Conservation (phyloP, 2,797 vertebrate genomes). For the Antennarius maculatus region DNA sequence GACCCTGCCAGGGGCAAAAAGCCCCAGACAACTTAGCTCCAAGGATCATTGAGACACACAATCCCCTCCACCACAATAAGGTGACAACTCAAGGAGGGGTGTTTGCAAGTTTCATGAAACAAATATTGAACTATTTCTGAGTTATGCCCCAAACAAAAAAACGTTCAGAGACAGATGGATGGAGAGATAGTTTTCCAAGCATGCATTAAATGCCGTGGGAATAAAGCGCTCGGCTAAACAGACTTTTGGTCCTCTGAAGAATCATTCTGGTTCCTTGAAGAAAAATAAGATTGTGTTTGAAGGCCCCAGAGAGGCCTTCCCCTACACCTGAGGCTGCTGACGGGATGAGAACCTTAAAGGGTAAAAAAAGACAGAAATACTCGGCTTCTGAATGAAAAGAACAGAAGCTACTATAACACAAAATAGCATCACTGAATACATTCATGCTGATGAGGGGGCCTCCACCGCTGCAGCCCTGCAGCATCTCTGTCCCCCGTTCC, state of each 20-base stretch:
- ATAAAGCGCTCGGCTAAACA: constrained; percentile 29
- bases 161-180: too few species aligned
- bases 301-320: constrained; percentile 16
- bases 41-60: too few species aligned
- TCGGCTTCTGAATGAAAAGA: constrained; percentile 14
- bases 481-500: constrained; percentile 45
- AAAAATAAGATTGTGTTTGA: constrained; percentile 12
- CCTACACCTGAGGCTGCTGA: constrained; percentile 6
- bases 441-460: constrained; percentile 14
- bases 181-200: too few species aligned
- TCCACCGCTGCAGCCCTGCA: constrained; percentile 15
- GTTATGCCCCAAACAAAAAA: too few species aligned
- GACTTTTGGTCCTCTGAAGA: constrained; percentile 10
- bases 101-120: too few species aligned
- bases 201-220: background rate
- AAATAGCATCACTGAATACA: constrained; percentile 27
- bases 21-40: too few species aligned
- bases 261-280: constrained; percentile 11
- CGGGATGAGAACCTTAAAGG: constrained; percentile 15
- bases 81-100: too few species aligned
- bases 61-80: too few species aligned
- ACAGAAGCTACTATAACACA: background rate
- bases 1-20: too few species aligned
- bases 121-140: too few species aligned
- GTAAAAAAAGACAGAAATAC: constrained; percentile 18